Percentiles rank a stretch among this genome's conserved stretches.
These are phyloP conservation scores for Agrenia bidenticulata DNA, from an alignment of 2,888 invertebrate species.

Conservation along the genomic window DNA sequence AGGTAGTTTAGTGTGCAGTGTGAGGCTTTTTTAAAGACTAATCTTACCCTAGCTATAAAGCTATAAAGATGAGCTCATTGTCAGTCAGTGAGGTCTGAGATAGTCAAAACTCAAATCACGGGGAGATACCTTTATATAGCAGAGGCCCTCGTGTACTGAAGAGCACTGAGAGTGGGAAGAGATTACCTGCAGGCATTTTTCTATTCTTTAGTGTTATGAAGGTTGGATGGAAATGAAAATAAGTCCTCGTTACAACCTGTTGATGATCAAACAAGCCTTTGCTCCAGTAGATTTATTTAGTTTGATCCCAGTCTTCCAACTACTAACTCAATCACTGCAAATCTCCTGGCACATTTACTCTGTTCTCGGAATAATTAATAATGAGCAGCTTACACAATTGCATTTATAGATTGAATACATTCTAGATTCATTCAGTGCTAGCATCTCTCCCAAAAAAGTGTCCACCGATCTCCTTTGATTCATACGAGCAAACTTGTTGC, in stretches of 20 bases:
- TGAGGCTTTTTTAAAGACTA: conserved; percentile 5
- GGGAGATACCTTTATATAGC: conserved; percentile 2
- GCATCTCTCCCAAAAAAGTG: too few species aligned
- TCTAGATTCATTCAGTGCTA: too few species aligned
- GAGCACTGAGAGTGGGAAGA: conserved; percentile 26
- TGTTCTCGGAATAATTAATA: too few species aligned
- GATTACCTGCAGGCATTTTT: conserved; percentile 29
- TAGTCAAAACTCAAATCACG: not conserved
- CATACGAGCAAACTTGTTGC: too few species aligned
- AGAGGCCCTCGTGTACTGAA: too few species aligned
- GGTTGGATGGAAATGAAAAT: conserved; percentile 25
- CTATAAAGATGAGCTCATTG: conserved; percentile 15
- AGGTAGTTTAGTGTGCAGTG: not conserved
- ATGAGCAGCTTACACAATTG: too few species aligned
- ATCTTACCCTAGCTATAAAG: conserved; percentile 12
- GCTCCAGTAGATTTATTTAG: conserved; percentile 21
- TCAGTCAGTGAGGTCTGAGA: conserved; percentile 1
- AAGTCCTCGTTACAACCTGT: conserved; percentile 28
- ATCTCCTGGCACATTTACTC: too few species aligned
- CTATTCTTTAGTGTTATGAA: conserved; percentile 13
- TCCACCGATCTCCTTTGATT: too few species aligned
- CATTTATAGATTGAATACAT: too few species aligned
- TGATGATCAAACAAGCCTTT: conserved; percentile 25
- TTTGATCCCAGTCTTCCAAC: conserved; percentile 23
- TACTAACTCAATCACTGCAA: not conserved